Evolutionary conservation across 2,797 vertebrate species (phyloP), one percentile per base, ranked within the genome.

Genomic region (Hybognathus amarus): DNA sequence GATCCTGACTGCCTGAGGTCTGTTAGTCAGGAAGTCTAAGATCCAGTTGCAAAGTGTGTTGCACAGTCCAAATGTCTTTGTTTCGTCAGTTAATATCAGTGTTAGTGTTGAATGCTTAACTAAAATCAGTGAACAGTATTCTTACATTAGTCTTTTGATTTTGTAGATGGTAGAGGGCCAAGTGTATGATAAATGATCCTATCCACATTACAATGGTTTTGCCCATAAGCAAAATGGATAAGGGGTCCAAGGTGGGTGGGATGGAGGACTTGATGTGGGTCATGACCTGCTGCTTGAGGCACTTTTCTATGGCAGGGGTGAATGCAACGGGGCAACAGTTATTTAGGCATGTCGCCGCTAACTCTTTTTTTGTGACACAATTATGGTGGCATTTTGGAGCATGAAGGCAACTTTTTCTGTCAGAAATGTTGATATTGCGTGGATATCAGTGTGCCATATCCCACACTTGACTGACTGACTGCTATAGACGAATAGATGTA

Each of bases 291-390:
- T 68, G 81, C 81, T 83, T 77, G 61, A 83, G 61, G 81, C 81
- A 83, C 81, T 83, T 77, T 36, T 76, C 47, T 68, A 17, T 68
- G 63, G 61, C 61, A 83, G 71, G 61, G 81, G 63, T 83, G 47
- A 76, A 40, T 76, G 84, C 61, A 61, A 77, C 80, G 85, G 83
- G 80, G 90, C 77, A 93, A 90, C 89, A 90, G 87, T 85, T 86
- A 69, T 82, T 84, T 59, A 74, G 85, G 86, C 88, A 83, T 89
- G 89, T 89, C 93, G 90, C 95, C 95, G 93, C 94, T 96, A 96
- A 90, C 89, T 88, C 93, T 93, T 52, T 93, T 69, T 4, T 68
- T 10, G 17, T 20, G 30, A 91, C 91, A 84, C 89, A 89, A 88
- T 88, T 22, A 52, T 67, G 63, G 47, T 61, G 38, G 52, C 17